Evolutionary conservation across 2,888 invertebrate species (phyloP), one percentile per base, ranked within the genome.

Genomic region (Temnothorax ravouxi): DNA sequence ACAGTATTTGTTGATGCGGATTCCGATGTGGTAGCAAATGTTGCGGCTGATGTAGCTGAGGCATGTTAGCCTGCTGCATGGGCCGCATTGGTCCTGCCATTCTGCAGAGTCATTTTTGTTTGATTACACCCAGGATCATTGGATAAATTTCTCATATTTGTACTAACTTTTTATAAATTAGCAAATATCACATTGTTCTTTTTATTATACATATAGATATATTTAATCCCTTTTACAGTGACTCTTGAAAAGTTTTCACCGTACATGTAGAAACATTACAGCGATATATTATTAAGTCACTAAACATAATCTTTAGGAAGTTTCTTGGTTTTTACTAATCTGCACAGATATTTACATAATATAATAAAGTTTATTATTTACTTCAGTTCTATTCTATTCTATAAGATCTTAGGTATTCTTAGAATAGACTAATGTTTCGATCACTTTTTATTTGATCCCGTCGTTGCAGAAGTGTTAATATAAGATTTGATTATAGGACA

Each of bases 21-120:
- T 92, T 93, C 88, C 92, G 93, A 93, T 94, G 94, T 82, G 93
- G 87, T 88, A 94, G 92, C 71, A 92, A 92, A 91, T 93, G 93
- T 85, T 92, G 93, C 82, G 94, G 91, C 92, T 94, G 94, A 89
- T 94, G 94, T 86, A 93, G 89, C 76, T 93, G 93, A 88, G 94
- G 93, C 94, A 95, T 94, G 84, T 92, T 94, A 82, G 93, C 92
- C 91, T 94, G 95, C 88, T 94, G 94, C 94, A 95, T 95, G 47
- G 94, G 94, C 88, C 94, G 95, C 92, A 94, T 94, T 77, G 94
- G 93, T 87, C 93, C 93, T 88, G 93, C 93, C 93, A 94, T 93
- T 91, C 94, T 93, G 77, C 25, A 11, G 29, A 66, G 54, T 69
- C 15, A 62, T 59, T 79, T 61, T 52, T 59, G 2, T 13, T 62